Evolutionary conservation across 2,113 vertebrate genomes (phyloP).

Genomic region (Equus quagga): DNA sequence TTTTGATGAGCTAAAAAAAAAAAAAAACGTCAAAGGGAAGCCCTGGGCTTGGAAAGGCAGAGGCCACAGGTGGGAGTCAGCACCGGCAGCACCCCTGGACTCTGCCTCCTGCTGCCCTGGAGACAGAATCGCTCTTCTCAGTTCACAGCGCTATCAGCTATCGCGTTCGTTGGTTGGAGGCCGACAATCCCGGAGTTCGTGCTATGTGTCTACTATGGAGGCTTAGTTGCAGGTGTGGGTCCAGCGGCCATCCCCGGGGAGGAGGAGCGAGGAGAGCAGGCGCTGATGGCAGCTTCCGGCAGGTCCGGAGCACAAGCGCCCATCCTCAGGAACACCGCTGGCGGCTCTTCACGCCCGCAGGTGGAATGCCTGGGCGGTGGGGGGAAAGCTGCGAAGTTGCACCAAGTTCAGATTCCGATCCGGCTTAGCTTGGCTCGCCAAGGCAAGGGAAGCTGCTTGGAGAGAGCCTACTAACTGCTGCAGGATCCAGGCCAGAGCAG

Average conservation of each 20-base stretch:
- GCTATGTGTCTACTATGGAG: neutral
- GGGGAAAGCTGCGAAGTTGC: neutral
- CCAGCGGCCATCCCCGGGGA: rapidly evolving
- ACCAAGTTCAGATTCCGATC: neutral
- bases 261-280: neutral
- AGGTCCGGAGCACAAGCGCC: neutral
- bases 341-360: too few species aligned
- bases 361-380: too few species aligned
- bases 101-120: too few species aligned
- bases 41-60: neutral
- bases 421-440: neutral
- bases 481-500: neutral
- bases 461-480: neutral
- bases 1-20: neutral
- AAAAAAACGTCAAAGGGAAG: neutral
- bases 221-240: too few species aligned
- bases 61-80: neutral
- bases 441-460: neutral
- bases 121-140: rapidly evolving
- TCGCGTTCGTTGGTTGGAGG: neutral
- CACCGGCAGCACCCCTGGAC: too few species aligned
- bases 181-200: rapidly evolving
- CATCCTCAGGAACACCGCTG: rapidly evolving
- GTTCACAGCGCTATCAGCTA: neutral
- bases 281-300: rapidly evolving